Percentiles rank a stretch among this genome's conserved stretches.
Evolutionary conservation across 2,797 vertebrate genomes (phyloP).

Genomic region (Crenuchus spilurus): DNA sequence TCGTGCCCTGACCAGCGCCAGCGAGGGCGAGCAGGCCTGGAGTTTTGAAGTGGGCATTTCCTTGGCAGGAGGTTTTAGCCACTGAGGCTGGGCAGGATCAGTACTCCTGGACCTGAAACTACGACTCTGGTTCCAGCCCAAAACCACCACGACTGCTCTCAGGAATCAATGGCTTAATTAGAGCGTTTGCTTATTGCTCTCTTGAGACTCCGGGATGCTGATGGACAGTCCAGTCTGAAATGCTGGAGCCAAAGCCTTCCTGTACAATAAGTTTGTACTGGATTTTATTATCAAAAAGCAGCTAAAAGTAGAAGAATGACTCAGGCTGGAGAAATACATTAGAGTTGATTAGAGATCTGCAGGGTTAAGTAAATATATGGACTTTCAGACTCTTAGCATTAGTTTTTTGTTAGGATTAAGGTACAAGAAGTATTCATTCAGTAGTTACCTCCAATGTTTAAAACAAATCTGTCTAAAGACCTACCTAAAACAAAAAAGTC

Average conservation of each 20-base stretch:
- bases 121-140: slow-evolving; percentile 8
- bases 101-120: slow-evolving; percentile 19
- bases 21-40: not conserved
- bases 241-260: not conserved
- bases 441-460: no score
- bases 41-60: slow-evolving; percentile 50
- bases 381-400: no score
- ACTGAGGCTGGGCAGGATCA: slow-evolving; percentile 27
- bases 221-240: not conserved
- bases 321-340: no score
- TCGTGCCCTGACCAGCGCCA: slow-evolving; percentile 19
- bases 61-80: slow-evolving; percentile 28
- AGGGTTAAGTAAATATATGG: no score
- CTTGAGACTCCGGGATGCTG: not conserved
- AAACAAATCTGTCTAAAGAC: no score
- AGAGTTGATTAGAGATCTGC: no score
- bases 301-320: not conserved
- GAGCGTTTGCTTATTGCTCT: slow-evolving; percentile 42
- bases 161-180: slow-evolving; percentile 49
- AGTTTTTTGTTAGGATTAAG: no score
- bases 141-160: slow-evolving; percentile 28
- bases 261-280: not conserved
- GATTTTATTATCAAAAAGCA: not conserved
- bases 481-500: no score
- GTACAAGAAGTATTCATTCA: no score